Evolutionary conservation across 2,888 invertebrate species (phyloP), one percentile per base, ranked within the genome.

Genomic region (Morpho helenor): DNA sequence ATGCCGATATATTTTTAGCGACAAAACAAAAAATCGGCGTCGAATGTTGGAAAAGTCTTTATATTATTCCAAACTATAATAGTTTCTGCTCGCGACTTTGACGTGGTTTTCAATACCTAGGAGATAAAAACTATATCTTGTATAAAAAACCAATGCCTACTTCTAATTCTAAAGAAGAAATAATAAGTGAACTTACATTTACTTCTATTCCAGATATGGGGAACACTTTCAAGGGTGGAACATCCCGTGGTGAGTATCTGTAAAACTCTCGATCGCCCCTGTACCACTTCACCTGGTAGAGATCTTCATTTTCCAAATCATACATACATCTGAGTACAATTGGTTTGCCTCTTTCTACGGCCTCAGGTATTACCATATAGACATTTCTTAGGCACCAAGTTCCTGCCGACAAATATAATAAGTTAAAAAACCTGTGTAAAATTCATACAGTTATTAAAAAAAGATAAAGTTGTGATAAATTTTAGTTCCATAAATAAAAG

Each of bases 221-320:
- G 74, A 94, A 94, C 68, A 93, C 91, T 81, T 94, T 94, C 60
- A 92, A 85, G 1, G 93, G 92, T 7, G 93, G 94, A 10, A 88
- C 91, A 67, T 94, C 94, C 61, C 92, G 86, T 0, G 94, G 94
- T 3, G 93, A 88, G 71, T 90, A 94, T 55, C 94, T 84, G 71
- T 92, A 94, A 80, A 94, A 94, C 79, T 94, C 94, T 4, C 92
- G 77, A 62, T 91, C 91, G 2, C 92, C 93, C 50, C 92, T 89
- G 77, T 94, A 94, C 94, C 94, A 94, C 80, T 94, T 94, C 64
- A 94, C 93, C 46, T 93, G 91, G 79, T 94, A 94, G 47, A 94
- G 79, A 47, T 91, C 91, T 67, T 94, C 94, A 22, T 92, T 91
- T 69, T 94, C 94, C 66, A 94, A 80, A 75, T 94, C 93, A 78